phyloP scores from a whole-genome alignment of 2,797 vertebrate genomes.

The Xerus rutilus region DNA sequence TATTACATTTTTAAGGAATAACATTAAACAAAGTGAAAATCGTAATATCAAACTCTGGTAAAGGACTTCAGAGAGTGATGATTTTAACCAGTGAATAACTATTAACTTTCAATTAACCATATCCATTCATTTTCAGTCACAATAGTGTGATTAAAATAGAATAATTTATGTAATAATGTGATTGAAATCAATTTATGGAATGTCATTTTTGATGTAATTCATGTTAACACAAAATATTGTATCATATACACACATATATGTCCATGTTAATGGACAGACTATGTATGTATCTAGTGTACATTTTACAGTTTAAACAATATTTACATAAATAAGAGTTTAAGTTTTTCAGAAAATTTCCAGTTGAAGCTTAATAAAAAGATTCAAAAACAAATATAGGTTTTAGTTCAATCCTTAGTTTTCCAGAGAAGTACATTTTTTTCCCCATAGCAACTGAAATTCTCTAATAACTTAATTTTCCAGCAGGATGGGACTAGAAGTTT shows the following conservation, averaged over 20 bases:
- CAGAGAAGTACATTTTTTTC: not conserved
- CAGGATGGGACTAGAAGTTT: not conserved
- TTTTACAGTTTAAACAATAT: not conserved
- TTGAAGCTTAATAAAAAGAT: not conserved
- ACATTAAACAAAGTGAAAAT: not conserved
- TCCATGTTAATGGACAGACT: not conserved
- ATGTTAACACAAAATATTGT: not conserved
- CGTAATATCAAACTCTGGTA: slow-evolving; percentile 30
- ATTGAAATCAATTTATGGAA: slow-evolving; percentile 4
- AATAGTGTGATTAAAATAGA: no score
- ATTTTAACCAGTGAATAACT: slow-evolving; percentile 11
- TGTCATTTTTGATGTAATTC: not conserved
- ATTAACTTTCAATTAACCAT: not conserved
- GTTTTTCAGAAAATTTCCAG: not conserved
- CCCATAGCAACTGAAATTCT: not conserved
- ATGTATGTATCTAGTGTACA: not conserved
- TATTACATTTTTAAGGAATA: slow-evolving; percentile 14
- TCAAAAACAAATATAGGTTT: not conserved
- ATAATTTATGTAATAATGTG: no score
- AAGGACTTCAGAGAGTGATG: not conserved
- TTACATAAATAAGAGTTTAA: not conserved
- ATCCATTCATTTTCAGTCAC: not conserved
- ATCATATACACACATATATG: not conserved
- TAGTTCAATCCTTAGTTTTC: not conserved
- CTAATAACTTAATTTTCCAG: slow-evolving; percentile 21